These are phyloP conservation scores for Turritopsis dohrnii DNA, from an alignment of 30 jellyfish, hydroid and myxozoan species.

Conservation along the genomic window DNA sequence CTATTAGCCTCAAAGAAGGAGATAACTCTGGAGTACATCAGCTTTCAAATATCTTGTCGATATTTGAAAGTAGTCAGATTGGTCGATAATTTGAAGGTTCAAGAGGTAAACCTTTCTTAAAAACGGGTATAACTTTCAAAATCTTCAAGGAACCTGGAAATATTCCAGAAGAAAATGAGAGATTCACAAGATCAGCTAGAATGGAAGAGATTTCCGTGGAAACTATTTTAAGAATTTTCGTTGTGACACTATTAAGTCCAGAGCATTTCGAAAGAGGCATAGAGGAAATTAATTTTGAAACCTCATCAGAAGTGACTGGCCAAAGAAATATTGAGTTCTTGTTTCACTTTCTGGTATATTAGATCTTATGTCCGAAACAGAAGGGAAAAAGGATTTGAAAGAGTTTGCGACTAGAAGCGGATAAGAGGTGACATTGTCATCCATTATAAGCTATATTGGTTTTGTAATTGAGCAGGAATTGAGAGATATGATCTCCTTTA, in stretches of 20 bases:
- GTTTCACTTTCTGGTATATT: not conserved
- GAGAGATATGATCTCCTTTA: not conserved
- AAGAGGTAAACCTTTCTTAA: not conserved
- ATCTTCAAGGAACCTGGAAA: not conserved
- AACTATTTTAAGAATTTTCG: not conserved
- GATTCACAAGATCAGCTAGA: not conserved
- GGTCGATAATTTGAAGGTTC: constrained; percentile 16
- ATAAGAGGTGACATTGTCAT: not conserved
- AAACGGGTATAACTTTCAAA: not conserved
- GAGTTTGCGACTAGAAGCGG: not conserved
- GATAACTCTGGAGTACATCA: too few species aligned
- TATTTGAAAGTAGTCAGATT: not conserved
- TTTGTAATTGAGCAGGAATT: not conserved
- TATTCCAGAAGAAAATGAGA: not conserved
- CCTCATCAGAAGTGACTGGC: not conserved
- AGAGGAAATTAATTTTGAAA: not conserved
- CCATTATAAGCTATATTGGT: not conserved
- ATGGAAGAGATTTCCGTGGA: not conserved
- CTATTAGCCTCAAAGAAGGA: not conserved
- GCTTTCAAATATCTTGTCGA: not conserved
- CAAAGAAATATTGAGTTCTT: not conserved
- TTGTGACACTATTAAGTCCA: not conserved
- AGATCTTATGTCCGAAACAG: not conserved
- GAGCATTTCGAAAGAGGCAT: too few species aligned
- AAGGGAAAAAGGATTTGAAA: not conserved